Percentiles rank a stretch among this genome's conserved stretches.
Conservation (phyloP, 2,888 invertebrate genomes). For the Tubulanus polymorphus region DNA sequence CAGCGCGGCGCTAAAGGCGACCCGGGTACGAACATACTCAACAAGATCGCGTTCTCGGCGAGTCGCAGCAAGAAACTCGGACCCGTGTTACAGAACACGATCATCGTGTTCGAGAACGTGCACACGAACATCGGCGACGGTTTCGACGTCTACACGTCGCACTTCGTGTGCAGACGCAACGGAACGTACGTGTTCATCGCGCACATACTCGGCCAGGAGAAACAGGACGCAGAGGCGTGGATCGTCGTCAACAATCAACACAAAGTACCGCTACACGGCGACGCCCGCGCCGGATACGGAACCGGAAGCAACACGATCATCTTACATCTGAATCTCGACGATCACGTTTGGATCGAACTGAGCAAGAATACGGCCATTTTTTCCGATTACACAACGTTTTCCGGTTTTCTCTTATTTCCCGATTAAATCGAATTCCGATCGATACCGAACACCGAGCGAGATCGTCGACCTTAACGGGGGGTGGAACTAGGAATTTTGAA, state of each 20-base stretch:
- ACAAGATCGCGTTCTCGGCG: constrained; percentile 46
- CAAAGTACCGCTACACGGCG: constrained; percentile 46
- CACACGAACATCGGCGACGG: constrained; percentile 43
- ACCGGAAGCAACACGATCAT: constrained; percentile 48
- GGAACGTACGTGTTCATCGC: constrained; percentile 48
- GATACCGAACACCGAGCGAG: no score
- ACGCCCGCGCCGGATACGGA: constrained; percentile 45
- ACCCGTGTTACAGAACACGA: constrained; percentile 45
- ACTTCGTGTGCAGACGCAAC: constrained; percentile 44
- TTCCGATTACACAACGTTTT: constrained; percentile 50
- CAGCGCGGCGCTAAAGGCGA: constrained; percentile 27
- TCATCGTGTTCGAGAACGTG: constrained; percentile 43
- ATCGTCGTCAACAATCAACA: constrained; percentile 49
- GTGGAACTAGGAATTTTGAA: no score
- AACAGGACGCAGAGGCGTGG: constrained; percentile 46
- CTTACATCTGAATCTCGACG: constrained; percentile 35
- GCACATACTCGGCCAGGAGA: constrained; percentile 44
- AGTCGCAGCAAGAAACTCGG: constrained; percentile 43
- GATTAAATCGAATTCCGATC: constrained; percentile 22
- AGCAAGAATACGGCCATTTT: constrained; percentile 45
- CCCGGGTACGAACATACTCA: constrained; percentile 8
- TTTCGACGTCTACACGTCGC: constrained; percentile 43
- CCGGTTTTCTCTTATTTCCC: constrained; percentile 44
- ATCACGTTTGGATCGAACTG: constrained; percentile 48
- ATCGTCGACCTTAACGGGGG: no score